These are phyloP conservation scores for Neotoxoptera formosana DNA, from an alignment of 1,140 invertebrate genomes.

Conservation along the genomic window DNA sequence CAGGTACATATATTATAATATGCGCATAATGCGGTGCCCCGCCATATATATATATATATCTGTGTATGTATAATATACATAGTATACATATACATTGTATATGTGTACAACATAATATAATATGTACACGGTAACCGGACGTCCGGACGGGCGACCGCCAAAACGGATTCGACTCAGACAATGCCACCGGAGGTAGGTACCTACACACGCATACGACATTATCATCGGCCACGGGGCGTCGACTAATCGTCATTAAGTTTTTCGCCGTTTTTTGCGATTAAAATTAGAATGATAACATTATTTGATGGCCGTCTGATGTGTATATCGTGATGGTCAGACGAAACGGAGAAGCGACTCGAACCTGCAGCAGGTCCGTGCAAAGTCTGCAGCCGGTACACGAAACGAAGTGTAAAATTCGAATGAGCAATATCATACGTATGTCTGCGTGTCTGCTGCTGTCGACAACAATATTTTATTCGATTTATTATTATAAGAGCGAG, in stretches of 20 bases:
- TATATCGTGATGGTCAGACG: neutral
- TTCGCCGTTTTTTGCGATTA: neutral
- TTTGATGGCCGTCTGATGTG: neutral
- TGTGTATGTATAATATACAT: too few relatives aligned
- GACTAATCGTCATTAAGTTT: neutral
- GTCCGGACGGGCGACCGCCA: neutral
- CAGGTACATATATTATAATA: neutral
- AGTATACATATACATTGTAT: too few relatives aligned
- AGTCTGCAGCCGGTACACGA: neutral
- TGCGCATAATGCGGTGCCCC: neutral
- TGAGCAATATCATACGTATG: neutral
- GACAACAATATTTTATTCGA: too few relatives aligned
- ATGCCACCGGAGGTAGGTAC: neutral
- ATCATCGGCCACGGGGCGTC: neutral
- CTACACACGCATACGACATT: neutral
- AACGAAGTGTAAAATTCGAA: neutral
- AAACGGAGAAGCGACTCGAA: too few relatives aligned
- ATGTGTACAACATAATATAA: too few relatives aligned
- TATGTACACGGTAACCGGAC: neutral
- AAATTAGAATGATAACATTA: neutral
- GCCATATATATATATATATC: neutral
- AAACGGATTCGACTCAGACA: neutral
- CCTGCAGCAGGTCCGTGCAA: too few relatives aligned
- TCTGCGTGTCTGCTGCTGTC: too few relatives aligned
- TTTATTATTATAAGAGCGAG: too few relatives aligned